Conservation (phyloP, 2,797 vertebrate species). For the Cyclopterus lumpus region DNA sequence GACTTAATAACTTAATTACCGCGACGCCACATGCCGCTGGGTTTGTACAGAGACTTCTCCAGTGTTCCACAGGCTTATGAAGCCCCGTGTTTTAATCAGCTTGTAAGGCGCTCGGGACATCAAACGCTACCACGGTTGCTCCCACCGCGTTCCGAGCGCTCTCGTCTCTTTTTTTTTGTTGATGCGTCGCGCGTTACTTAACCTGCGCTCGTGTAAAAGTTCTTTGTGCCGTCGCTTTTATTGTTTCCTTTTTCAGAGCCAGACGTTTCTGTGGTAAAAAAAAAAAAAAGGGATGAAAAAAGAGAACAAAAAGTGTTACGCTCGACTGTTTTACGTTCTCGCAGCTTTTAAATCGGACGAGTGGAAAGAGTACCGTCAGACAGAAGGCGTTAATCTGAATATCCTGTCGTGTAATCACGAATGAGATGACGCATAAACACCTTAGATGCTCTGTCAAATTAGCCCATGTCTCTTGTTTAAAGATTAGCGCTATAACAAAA, state of each 20-base stretch:
- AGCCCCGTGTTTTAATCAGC: slow-evolving; percentile 62
- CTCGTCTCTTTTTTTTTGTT: slow-evolving; percentile 44
- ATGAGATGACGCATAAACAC: slow-evolving; percentile 36
- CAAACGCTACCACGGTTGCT: slow-evolving; percentile 58
- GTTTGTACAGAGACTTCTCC: slow-evolving; percentile 39
- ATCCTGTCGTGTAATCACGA: slow-evolving; percentile 28
- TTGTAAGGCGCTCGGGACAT: slow-evolving; percentile 52
- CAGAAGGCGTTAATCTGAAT: slow-evolving; percentile 41
- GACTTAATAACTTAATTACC: slow-evolving; percentile 69
- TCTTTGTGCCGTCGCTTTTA: slow-evolving; percentile 15
- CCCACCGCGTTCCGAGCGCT: slow-evolving; percentile 63
- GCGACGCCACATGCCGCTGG: slow-evolving; percentile 44
- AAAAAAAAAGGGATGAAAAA: slow-evolving; percentile 38
- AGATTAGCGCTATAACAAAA: not conserved
- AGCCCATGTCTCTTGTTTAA: not conserved
- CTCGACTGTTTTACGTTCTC: slow-evolving; percentile 2
- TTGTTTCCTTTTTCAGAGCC: slow-evolving; percentile 43
- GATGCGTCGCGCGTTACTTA: slow-evolving; percentile 28
- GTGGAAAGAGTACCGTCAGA: slow-evolving; percentile 23
- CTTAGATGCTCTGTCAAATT: not conserved
- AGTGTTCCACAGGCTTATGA: slow-evolving; percentile 55
- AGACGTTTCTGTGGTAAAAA: slow-evolving; percentile 44
- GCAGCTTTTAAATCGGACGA: not conserved
- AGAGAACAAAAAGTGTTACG: not conserved
- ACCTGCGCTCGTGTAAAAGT: slow-evolving; percentile 49